Conservation (phyloP, 2,888 invertebrate species). For the Carcina quercana region DNA sequence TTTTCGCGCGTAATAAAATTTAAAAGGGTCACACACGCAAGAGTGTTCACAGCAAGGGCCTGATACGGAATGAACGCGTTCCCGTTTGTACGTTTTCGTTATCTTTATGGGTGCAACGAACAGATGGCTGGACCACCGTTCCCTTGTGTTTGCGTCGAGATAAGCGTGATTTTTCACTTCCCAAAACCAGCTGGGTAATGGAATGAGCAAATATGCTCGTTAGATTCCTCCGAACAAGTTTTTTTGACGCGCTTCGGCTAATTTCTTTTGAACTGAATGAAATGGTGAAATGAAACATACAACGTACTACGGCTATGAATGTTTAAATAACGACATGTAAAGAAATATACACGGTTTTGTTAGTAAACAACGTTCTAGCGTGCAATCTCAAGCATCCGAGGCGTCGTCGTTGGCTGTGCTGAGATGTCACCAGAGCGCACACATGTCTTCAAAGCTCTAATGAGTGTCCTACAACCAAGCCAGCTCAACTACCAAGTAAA, state of each 20-base stretch:
- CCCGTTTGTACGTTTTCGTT: slow-evolving; percentile 62
- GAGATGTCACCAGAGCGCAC: slow-evolving; percentile 44
- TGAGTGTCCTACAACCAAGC: slow-evolving; percentile 11
- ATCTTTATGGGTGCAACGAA: slow-evolving; percentile 73
- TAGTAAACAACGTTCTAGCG: slow-evolving; percentile 52
- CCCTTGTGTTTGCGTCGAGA: slow-evolving; percentile 57
- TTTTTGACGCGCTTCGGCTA: slow-evolving; percentile 49
- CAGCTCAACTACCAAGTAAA: slow-evolving; percentile 20
- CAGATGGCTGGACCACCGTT: slow-evolving; percentile 68
- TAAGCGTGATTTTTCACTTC: slow-evolving; percentile 73
- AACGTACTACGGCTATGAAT: no score
- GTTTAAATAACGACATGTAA: slow-evolving; percentile 17
- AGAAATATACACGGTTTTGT: slow-evolving; percentile 29
- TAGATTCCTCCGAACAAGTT: slow-evolving; percentile 46
- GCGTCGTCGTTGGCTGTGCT: slow-evolving; percentile 32
- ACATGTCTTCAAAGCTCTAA: slow-evolving; percentile 26
- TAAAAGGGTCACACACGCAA: no score
- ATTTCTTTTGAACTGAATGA: slow-evolving; percentile 55
- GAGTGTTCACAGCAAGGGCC: slow-evolving; percentile 50
- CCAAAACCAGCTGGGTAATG: slow-evolving; percentile 65
- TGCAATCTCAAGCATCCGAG: slow-evolving; percentile 33
- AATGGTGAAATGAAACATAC: no score
- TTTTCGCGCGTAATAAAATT: slow-evolving; percentile 62
- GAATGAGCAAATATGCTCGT: slow-evolving; percentile 54
- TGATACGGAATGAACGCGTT: slow-evolving; percentile 59